Base-by-base conservation (phyloP, 2,797 vertebrate genomes). In the Sciaenops ocellatus region DNA sequence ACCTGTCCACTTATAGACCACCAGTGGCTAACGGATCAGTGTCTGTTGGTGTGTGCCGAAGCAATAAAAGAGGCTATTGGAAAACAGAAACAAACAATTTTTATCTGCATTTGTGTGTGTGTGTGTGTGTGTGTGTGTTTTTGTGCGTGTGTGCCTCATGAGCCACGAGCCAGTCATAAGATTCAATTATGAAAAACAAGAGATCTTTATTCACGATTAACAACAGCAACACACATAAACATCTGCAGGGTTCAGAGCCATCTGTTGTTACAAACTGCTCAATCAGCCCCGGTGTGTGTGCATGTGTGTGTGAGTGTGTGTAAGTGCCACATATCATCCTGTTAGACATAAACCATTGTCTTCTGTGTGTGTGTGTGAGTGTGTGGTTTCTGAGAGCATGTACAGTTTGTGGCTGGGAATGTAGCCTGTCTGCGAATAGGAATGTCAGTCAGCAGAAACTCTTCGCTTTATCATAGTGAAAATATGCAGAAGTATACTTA, bases 121-220 rank as follows among this genome's bases (percentile, higher is more conserved):
- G 51, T 48, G 55, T 59, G 55, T 41, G 63, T 56, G 50, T 46
- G 46, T 63, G 22, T 59, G 61, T 64, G 60, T 54, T 51, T 34
- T 56, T 63, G 51, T 38, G 44, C 41, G 24, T 54, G 50, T 62
- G 55, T 62, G 73, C 47, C 83, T 89, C 85, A 56, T 80, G 84
- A 90, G 77, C 76, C 79, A 79, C 76, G 60, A 51, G 28, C 38
- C 79, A 86, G 86, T 92, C 83, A 87, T 85, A 73, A 82, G 75
- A 93, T 89, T 85, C 81, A 92, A 90, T 94, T 91, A 91, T 85
- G 74, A 82, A 87, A 78, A 92, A 90, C 90, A 90, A 87, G 85
- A 83, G 78, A 84, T 91, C 91, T 91, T 91, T 92, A 91, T 92
- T 93, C 88, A 86, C 71, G 47, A 89, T 68, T 90, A 90, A 91